Base-by-base conservation (phyloP, 2,888 invertebrate species). In the Seladonia tumulorum region DNA sequence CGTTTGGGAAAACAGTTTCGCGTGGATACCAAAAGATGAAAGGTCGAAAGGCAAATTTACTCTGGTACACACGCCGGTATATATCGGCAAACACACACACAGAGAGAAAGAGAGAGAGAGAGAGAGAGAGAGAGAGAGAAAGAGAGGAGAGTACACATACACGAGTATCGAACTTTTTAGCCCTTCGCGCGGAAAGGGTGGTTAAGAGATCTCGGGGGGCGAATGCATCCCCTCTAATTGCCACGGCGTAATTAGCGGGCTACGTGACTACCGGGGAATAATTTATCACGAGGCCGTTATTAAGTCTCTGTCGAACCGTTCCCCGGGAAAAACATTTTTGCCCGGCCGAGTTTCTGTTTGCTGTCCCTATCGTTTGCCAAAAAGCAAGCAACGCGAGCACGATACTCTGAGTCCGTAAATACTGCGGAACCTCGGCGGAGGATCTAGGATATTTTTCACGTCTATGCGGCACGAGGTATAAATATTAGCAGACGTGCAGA, bases 161-260 rank as follows among this genome's bases (percentile, higher is more conserved):
- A 49, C 14, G 60, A 16, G 45, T 57, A 42, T 45, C 47, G 14
- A 82, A 71, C 60, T 82, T 89, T 89, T 85, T 81, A 79, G 60
- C 39, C 45, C 2, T 18, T 77, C 53, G 76, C 73, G 42, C n/a
- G 79, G 70, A 49, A 72, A 72, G 74, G 75, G 70, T 79, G 87
- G 81, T 78, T 78, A 80, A 85, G 70, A 83, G 83, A 90, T 86
- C 83, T 88, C 88, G 73, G 74, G 87, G 87, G 89, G 85, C 87
- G 79, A 87, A 88, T 90, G 76, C 83, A 87, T 87, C 75, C 88
- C 63, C 45, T 88, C 78, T 88, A 88, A 90, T 90, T 85, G 88
- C 77, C 82, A 14, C 72, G 57, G 80, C 72, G 83, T 87, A 90
- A 90, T 90, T 88, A 90, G 79, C 83, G 66, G 70, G 79, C 76